Base-by-base conservation (phyloP, 2,113 vertebrate genomes). In the Trematocara marginatum region DNA sequence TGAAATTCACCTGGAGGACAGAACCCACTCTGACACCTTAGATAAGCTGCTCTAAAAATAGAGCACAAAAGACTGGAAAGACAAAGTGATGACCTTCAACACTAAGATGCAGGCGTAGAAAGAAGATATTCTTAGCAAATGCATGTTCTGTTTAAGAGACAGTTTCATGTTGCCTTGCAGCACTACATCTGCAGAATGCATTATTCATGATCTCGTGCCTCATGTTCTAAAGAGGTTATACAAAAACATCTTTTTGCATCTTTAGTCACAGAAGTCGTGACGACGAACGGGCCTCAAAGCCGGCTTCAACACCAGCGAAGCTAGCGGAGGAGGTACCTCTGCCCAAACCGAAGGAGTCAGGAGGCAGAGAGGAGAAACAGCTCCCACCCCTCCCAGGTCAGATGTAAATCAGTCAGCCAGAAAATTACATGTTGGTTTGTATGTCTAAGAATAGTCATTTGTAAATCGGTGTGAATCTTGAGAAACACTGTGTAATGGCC, bases 331-430 rank as follows among this genome's bases (percentile, higher is more conserved):
- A 98, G 76, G 74, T 92, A 29, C 86, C 93, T 52, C 80, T 96
- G 76, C 94, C 97, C 84, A 98, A 98, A 96, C 90, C 94, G 2
- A 86, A 96, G 87, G 99, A 99, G 87, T 96, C 97, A 34, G 71
- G 71, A 76, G 42, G 89, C 95, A 96, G 97, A 93, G 96, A 97
- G 16, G 97, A 97, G 38, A 99, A 99, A 83, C 97, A 96, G 91
- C 97, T 97, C 59, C 97, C 98, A 4, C 96, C 97, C 4, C 96
- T 99, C 82, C 98, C 98, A 97, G 99, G 99, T 99, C 88, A 96
- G 95, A 79, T 49, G 26, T 40, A 4, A 23, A 85, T 53, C 38
- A 57, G 16, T 56, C 29, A 15, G 8, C 51, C 20, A 35, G 23
- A 35, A 42, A 57, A 26, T 40, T 26, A 6, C 6, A 29, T 51